Conservation (phyloP, 1,140 invertebrate genomes). For the Triops cancriformis region DNA sequence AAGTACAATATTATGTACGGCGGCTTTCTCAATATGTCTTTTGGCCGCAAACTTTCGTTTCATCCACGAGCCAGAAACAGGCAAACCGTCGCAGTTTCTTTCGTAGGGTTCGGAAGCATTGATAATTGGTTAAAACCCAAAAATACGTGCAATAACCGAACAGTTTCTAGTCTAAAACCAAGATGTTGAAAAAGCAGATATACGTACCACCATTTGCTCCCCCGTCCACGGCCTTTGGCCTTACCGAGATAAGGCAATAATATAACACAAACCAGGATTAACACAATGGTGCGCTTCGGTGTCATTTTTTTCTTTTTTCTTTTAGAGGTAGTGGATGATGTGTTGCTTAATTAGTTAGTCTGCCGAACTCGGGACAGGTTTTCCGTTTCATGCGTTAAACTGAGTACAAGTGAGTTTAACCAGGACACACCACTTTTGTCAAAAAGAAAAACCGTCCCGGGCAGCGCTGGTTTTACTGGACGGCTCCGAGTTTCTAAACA, state of each 20-base stretch:
- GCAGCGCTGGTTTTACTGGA: not conserved
- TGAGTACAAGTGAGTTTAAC: not conserved
- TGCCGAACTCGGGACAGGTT: not conserved
- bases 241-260: constrained; percentile 32
- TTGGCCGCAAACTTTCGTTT: no score
- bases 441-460: not conserved
- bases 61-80: no score
- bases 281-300: constrained; percentile 21
- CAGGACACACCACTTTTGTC: not conserved
- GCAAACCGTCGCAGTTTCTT: no score
- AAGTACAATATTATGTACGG: no score
- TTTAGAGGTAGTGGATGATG: not conserved
- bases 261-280: constrained; percentile 31
- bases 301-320: constrained; percentile 21
- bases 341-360: not conserved
- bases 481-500: not conserved
- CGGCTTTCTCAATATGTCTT: no score
- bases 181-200: constrained; percentile 17
- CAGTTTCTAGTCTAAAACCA: no score
- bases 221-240: constrained; percentile 35
- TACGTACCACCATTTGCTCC: constrained; percentile 40
- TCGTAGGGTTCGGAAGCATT: no score
- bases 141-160: no score
- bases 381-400: not conserved
- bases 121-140: no score